A percentile compares a stretch with the other conserved stretches of the same genome.
phyloP scores from a whole-genome alignment of 2,888 invertebrate species.

The Ichneumon xanthorius region DNA sequence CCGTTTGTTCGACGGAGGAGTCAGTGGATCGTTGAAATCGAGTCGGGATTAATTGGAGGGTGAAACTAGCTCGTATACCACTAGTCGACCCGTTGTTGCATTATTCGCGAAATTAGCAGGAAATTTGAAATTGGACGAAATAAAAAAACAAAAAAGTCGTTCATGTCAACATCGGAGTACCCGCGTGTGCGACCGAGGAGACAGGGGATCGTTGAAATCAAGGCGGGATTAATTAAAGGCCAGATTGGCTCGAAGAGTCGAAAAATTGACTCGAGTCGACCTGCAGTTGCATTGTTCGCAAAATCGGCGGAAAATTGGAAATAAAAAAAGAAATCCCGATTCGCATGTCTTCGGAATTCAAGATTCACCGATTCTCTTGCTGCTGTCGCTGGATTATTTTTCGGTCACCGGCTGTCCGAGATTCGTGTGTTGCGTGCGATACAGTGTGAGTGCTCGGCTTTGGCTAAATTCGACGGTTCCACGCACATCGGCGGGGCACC shows the following conservation, averaged over 20 bases:
- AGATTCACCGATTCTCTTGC: neutral
- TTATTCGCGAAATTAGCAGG: no score
- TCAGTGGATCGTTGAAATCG: neutral
- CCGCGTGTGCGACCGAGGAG: neutral
- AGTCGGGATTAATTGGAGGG: neutral
- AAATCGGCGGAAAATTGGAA: conserved; percentile 8
- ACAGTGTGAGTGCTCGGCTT: neutral
- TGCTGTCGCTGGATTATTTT: neutral
- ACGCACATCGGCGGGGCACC: neutral
- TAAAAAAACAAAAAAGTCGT: no score
- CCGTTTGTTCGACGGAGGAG: neutral
- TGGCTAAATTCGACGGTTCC: conserved; percentile 17
- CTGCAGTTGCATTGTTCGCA: no score
- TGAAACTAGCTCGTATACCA: neutral
- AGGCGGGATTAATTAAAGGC: no score
- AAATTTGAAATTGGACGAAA: neutral
- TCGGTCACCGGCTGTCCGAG: neutral
- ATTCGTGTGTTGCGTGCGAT: no score
- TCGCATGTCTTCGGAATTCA: no score
- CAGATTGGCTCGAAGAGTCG: no score
- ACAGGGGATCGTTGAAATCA: neutral
- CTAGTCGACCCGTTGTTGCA: neutral
- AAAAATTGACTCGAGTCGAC: no score
- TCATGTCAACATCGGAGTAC: neutral
- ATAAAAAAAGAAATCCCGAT: no score